Evolutionary conservation across 2,888 invertebrate species (phyloP), one percentile per base, ranked within the genome.

Genomic region (Troilus luridus): DNA sequence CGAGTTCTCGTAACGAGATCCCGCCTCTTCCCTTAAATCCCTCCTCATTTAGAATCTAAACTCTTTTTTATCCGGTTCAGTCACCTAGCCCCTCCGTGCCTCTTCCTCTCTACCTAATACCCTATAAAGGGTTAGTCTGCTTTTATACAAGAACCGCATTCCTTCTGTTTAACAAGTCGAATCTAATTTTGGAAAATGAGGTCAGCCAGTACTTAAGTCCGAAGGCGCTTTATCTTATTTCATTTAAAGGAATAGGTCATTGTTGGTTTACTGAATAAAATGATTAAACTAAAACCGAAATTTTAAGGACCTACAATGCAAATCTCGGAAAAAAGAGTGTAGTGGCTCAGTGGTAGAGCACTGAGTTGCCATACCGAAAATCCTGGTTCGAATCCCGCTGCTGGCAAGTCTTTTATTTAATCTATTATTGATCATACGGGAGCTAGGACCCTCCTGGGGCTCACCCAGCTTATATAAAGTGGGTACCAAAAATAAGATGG

Each of bases 1-100:
- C 91, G 91, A 91, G 64, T 91, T 91, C 67, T 67, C 88, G 90
- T 90, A 90, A 90, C 90, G 90, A 81, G 90, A 77, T 90, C 24
- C 90, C 88, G 17, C 54, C 56, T 62, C 62, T 27, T 88, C 27
- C 60, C 85, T 85, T 60, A 90, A 85, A 85, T 64, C 90, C 81
- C 90, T 88, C 64, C 88, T 90, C 90, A 90, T 90, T 90, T 67
- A 62, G 64, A 41, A 60, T 60, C 60, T 88, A 88, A 88, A 62
- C 88, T 62, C 59, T 62, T 88, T 88, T 88, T 62, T 88, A 60
- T 88, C 41, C 88, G 59, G 27, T 88, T 88, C 88, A 85, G 85
- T 85, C 85, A 85, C 85, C 85, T 85, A 85, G 85, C n/a, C 85
- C 12, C 56, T 85, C 85, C 85, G n/a, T 85, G 85, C 56, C 85